A percentile compares a stretch with the other conserved stretches of the same genome.
These are phyloP conservation scores for Apoda limacodes DNA, from an alignment of 2,888 invertebrate species.

Conservation along the genomic window DNA sequence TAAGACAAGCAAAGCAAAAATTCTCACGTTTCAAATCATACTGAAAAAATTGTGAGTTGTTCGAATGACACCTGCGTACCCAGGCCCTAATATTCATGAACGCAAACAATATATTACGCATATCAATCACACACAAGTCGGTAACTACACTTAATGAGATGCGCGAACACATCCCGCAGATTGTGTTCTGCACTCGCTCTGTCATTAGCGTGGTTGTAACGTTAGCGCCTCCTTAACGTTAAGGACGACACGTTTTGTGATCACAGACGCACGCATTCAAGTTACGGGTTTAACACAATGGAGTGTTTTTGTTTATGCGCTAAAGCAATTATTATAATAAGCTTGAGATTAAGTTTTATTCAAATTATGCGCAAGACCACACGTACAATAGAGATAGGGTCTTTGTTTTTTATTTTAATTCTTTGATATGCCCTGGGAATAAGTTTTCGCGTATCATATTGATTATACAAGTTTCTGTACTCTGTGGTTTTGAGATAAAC, in stretches of 20 bases:
- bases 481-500: too few species aligned
- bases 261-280: constrained; percentile 52
- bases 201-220: constrained; percentile 67
- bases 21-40: too few species aligned
- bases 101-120: constrained; percentile 55
- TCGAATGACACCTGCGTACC: too few species aligned
- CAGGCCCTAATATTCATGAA: constrained; percentile 65
- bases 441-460: too few species aligned
- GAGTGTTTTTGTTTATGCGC: constrained; percentile 60
- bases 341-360: constrained; percentile 29
- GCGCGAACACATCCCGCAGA: constrained; percentile 53
- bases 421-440: too few species aligned
- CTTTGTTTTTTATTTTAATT: too few species aligned
- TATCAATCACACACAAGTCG: constrained; percentile 64
- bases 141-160: constrained; percentile 56
- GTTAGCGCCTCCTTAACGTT: too few species aligned
- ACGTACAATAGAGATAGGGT: too few species aligned
- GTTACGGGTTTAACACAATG: constrained; percentile 46
- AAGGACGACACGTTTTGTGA: too few species aligned
- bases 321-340: constrained; percentile 37
- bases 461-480: too few species aligned
- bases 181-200: constrained; percentile 42
- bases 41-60: too few species aligned
- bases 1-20: too few species aligned
- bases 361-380: constrained; percentile 30